Percentiles rank a stretch among this genome's conserved stretches.
phyloP scores from a whole-genome alignment of 2,113 vertebrate species.

The Excalfactoria chinensis region DNA sequence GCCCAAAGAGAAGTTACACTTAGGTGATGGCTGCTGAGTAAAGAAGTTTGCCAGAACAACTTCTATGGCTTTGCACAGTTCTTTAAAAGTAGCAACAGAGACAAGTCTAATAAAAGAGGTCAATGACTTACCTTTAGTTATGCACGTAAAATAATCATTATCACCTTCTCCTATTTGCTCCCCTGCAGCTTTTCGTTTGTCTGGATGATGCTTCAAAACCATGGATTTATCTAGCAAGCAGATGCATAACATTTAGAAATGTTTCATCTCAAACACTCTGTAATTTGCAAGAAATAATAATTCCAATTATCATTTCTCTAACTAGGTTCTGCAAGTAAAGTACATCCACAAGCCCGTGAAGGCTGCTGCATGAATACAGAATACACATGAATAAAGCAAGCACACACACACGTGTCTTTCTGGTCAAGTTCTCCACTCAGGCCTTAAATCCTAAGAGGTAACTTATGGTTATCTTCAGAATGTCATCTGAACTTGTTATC shows the following conservation, averaged over 20 bases:
- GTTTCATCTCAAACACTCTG: neutral
- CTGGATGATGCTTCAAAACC: constrained; percentile 98
- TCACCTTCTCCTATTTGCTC: constrained; percentile 97
- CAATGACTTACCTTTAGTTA: constrained; percentile 91
- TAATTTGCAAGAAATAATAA: neutral
- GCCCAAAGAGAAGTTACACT: neutral
- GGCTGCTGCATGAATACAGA: neutral
- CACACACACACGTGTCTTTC: neutral
- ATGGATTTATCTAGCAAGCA: constrained; percentile 91
- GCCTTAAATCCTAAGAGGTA: neutral
- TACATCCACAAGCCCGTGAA: neutral
- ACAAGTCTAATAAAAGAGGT: neutral
- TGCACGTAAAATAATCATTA: constrained; percentile 98
- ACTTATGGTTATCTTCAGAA: neutral
- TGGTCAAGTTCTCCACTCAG: neutral
- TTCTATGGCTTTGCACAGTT: neutral
- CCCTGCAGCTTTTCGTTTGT: constrained; percentile 97
- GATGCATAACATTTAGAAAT: constrained; percentile 22
- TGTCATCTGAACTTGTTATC: neutral
- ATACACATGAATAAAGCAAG: neutral
- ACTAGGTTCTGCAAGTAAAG: neutral
- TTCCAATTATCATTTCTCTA: neutral
- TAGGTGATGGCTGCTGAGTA: neutral
- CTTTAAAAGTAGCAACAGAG: neutral
- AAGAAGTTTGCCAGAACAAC: neutral